Base-by-base conservation (phyloP, 2,888 invertebrate species). In the Diarsia rubi region DNA sequence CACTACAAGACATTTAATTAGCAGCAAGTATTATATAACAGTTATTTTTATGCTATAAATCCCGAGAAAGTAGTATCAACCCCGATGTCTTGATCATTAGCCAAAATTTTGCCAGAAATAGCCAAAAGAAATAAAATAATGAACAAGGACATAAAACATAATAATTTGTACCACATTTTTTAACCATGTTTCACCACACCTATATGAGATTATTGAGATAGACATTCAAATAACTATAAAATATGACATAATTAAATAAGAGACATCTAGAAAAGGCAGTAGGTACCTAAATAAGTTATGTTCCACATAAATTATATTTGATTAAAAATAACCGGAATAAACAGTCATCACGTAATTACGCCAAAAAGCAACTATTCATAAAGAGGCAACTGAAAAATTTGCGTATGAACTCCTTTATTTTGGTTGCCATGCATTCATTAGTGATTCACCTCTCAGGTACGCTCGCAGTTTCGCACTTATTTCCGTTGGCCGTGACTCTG, bases 401-500 rank as follows among this genome's bases (percentile, higher is more conserved):
- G 63, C 54, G 19, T 69, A 45, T 8, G 24, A 9, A 37, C 57
- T 60, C 42, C 24, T 66, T 83, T 82, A 74, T 71, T 69, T 84
- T 63, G n/a, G 69, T 65, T 59, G 52, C 47, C 60, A 60, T 70
- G 77, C 80, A 80, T 75, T 78, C 69, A 69, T 74, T 37, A 74
- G 47, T 85, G 84, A 83, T 68, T 86, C 78, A 85, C 60, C 66
- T 69, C 64, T 60, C n/a, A 65, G 63, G 31, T 64, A 42, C 52
- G 69, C 64, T 74, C 65, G 62, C 81, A 80, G 73, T 73, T 68
- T 77, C 42, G 75, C 82, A 80, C 78, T 78, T 85, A 87, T 85
- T 86, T 86, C 86, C 82, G 83, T 83, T 87, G 88, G 74, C 86
- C 88, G 81, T 89, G 89, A 90, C 88, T 82, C 87, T 86, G 78